Percentiles rank a stretch among this genome's conserved stretches.
Evolutionary conservation across 2,888 invertebrate species (phyloP).

Genomic region (Ametastegia equiseti): DNA sequence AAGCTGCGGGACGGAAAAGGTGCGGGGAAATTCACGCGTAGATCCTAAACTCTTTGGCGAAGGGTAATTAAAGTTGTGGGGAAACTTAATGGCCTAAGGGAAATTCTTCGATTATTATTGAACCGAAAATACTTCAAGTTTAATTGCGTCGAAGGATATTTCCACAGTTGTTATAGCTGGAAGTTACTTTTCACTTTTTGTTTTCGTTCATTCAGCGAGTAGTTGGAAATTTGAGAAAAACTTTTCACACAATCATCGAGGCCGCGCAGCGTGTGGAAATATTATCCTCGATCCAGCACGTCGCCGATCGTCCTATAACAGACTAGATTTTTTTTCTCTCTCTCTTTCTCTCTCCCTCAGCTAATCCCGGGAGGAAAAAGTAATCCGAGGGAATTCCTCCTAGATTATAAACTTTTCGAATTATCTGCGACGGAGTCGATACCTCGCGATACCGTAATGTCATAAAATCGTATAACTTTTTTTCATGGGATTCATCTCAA

Average conservation of each 20-base stretch:
- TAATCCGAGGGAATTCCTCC: background rate
- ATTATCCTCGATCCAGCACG: background rate
- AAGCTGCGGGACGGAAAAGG: background rate
- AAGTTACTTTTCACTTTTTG: background rate
- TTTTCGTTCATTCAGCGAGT: background rate
- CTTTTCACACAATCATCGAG: background rate
- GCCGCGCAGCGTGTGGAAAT: background rate
- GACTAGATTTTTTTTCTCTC: background rate
- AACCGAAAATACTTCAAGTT: background rate
- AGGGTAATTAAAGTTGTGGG: conserved; percentile 5
- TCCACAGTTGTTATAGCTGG: background rate
- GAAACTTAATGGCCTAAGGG: background rate
- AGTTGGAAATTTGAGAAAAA: background rate
- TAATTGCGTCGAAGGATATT: background rate
- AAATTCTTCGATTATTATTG: conserved; percentile 15
- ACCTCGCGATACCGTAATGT: too few species aligned
- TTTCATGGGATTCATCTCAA: too few species aligned
- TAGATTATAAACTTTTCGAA: background rate
- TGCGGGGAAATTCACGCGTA: conserved; percentile 15
- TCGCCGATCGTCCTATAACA: background rate
- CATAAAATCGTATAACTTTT: too few species aligned
- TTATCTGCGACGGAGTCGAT: too few species aligned
- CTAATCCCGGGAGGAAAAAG: background rate
- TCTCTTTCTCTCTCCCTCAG: too few species aligned
- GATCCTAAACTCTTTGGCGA: background rate